phyloP scores from a whole-genome alignment of 1,140 invertebrate species.

The Drosophila albomicans region DNA sequence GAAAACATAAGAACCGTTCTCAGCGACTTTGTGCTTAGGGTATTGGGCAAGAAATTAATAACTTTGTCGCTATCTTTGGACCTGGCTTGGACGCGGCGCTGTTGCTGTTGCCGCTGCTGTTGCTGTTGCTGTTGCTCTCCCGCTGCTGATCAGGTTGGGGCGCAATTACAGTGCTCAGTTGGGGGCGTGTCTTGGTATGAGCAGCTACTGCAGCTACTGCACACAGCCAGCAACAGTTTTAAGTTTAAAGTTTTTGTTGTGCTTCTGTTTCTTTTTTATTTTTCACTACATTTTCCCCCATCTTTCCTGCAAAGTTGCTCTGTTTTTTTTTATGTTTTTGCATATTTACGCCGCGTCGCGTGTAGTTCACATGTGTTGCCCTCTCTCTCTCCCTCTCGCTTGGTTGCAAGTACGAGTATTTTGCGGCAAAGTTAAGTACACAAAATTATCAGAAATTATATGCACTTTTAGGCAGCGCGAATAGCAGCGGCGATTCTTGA shows the following conservation, averaged over 20 bases:
- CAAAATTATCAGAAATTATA: constrained; percentile 81
- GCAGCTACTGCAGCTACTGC: constrained; percentile 12
- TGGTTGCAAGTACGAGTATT: constrained; percentile 31
- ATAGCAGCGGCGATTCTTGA: constrained; percentile 44
- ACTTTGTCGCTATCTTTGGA: constrained; percentile 53
- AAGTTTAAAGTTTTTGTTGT: not conserved
- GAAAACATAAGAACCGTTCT: not conserved
- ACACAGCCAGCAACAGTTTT: not conserved
- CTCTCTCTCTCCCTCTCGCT: not conserved
- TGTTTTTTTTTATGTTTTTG: constrained; percentile 34
- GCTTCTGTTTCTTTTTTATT: constrained; percentile 13
- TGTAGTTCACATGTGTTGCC: constrained; percentile 10
- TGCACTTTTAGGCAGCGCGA: constrained; percentile 65
- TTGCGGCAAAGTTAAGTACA: constrained; percentile 70
- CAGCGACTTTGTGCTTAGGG: not conserved
- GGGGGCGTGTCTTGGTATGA: constrained; percentile 30
- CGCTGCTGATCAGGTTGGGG: constrained; percentile 66
- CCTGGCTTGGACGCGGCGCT: constrained; percentile 7
- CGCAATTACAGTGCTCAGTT: constrained; percentile 60
- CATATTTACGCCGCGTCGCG: constrained; percentile 29
- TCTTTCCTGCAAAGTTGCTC: constrained; percentile 6
- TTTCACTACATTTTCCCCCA: constrained; percentile 29
- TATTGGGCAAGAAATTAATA: constrained; percentile 45
- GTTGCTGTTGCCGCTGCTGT: constrained; percentile 34
- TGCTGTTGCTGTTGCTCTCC: constrained; percentile 40